Conservation (phyloP, 2,113 vertebrate genomes). For the Lota lota region DNA sequence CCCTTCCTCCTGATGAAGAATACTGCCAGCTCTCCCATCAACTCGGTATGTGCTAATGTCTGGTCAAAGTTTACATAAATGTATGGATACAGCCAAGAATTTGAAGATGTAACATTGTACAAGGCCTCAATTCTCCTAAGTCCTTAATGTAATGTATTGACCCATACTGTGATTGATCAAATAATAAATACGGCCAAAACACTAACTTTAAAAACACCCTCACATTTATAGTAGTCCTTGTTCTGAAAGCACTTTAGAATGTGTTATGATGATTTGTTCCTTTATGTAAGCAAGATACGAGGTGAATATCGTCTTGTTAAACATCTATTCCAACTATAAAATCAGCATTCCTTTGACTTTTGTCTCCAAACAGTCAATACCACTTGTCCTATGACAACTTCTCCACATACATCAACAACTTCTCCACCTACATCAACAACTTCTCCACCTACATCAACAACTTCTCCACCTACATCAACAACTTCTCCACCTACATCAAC, state of each 20-base stretch:
- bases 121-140: too few relatives aligned
- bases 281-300: neutral
- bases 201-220: neutral
- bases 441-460: neutral
- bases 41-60: neutral
- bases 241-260: neutral
- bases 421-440: neutral
- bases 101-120: too few relatives aligned
- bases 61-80: neutral
- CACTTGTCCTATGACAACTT: slow-evolving; percentile 13
- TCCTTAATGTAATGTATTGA: too few relatives aligned
- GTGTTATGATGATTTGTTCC: neutral
- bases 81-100: neutral
- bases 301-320: neutral
- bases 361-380: slow-evolving; percentile 19
- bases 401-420: neutral
- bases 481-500: too few relatives aligned
- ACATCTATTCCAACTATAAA: neutral
- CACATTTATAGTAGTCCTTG: neutral
- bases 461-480: too few relatives aligned
- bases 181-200: too few relatives aligned
- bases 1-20: slow-evolving; percentile 15
- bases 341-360: neutral
- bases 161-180: too few relatives aligned
- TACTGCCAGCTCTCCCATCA: slow-evolving; percentile 3